These are phyloP conservation scores for Caenorhabditis sp. DNA, from an alignment of 2,888 invertebrate species.

Conservation along the genomic window DNA sequence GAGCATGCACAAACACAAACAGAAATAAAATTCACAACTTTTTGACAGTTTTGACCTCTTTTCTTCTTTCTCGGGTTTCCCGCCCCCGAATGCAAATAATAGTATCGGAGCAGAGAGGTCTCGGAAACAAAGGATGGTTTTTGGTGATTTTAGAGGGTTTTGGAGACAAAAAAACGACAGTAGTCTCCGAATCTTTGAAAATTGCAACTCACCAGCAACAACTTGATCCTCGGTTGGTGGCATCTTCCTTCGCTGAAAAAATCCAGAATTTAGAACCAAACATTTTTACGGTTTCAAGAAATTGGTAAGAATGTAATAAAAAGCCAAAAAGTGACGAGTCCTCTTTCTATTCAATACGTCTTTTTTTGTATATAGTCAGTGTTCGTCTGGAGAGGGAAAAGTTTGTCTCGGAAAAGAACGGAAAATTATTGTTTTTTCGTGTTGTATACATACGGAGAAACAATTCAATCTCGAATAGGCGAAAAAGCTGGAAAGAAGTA, in stretches of 20 bases:
- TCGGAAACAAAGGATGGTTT: conserved; percentile 2
- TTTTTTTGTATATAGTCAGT: conserved; percentile 33
- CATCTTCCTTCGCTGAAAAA: conserved; percentile 50
- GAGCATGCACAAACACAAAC: conserved; percentile 11
- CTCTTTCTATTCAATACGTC: conserved; percentile 14
- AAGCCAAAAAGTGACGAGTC: neutral
- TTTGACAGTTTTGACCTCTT: conserved; percentile 40
- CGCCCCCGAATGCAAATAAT: conserved; percentile 31
- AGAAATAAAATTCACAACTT: conserved; percentile 2
- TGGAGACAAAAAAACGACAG: neutral
- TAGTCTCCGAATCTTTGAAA: neutral
- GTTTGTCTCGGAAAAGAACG: neutral
- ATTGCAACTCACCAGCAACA: conserved; percentile 39
- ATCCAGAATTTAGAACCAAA: neutral
- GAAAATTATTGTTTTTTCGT: conserved; percentile 32
- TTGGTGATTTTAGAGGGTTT: neutral
- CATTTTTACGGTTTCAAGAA: conserved; percentile 2
- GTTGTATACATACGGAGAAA: conserved; percentile 7
- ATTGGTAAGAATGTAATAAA: neutral
- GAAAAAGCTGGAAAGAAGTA: neutral
- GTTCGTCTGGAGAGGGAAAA: neutral
- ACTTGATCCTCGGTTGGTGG: conserved; percentile 69
- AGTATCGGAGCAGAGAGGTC: neutral
- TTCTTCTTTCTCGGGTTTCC: conserved; percentile 18
- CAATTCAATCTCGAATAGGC: neutral